A percentile compares a stretch with the other conserved stretches of the same genome.
These are phyloP conservation scores for Dyspetes luteomarginatus DNA, from an alignment of 2,888 invertebrate genomes.

Conservation along the genomic window DNA sequence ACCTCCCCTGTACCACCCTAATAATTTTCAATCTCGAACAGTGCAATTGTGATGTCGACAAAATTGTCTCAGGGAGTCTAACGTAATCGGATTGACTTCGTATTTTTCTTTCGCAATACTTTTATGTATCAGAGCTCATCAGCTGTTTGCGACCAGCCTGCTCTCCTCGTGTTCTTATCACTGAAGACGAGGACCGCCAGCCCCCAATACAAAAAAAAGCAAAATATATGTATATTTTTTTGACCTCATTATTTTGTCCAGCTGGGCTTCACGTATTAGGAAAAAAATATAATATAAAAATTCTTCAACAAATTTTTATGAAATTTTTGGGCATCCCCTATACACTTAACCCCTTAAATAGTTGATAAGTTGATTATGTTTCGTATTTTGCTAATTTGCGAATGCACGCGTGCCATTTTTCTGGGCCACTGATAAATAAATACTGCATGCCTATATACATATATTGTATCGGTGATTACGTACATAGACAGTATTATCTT, in stretches of 20 bases:
- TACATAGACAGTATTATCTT: neutral
- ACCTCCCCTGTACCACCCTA: neutral
- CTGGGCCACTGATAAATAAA: constrained; percentile 28
- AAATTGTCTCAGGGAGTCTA: constrained; percentile 41
- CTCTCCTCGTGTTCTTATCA: neutral
- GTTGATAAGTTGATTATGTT: neutral
- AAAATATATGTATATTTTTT: too few relatives aligned
- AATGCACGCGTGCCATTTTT: neutral
- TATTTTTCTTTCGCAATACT: constrained; percentile 46
- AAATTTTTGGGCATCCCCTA: neutral
- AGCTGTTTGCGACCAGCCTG: neutral
- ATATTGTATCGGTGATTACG: neutral
- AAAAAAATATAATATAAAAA: too few relatives aligned
- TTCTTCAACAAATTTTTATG: too few relatives aligned
- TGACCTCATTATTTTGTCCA: neutral
- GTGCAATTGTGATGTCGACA: constrained; percentile 33
- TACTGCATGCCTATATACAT: neutral
- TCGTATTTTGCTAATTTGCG: neutral
- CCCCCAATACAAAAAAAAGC: neutral
- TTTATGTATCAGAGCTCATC: constrained; percentile 11
- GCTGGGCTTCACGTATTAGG: too few relatives aligned
- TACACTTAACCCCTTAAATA: neutral
- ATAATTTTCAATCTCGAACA: constrained; percentile 17
- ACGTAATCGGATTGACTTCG: constrained; percentile 65
- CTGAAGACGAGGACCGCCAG: neutral